Percentiles rank a stretch among this genome's conserved stretches.
phyloP scores from a whole-genome alignment of 2,113 vertebrate genomes.

The Bos javanicus region DNA sequence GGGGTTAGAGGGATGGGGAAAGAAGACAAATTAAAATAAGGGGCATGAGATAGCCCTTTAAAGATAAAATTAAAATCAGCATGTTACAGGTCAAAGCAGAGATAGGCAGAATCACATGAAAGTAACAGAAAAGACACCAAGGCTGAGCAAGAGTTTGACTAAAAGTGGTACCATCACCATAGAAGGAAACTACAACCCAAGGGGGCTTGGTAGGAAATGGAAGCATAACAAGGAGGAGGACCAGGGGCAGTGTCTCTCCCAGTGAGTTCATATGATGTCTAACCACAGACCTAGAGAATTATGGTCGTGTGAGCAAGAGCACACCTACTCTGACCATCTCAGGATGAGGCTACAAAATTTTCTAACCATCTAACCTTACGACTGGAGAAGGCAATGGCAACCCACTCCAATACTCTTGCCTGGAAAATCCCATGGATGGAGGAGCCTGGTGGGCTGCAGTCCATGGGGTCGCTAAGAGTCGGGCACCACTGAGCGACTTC shows the following conservation, averaged over 20 bases:
- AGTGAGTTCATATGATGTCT: neutral
- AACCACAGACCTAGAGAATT: neutral
- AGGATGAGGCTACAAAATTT: neutral
- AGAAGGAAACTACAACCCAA: neutral
- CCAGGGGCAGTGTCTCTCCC: neutral
- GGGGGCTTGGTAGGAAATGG: neutral
- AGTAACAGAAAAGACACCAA: neutral
- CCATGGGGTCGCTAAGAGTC: rapidly evolving
- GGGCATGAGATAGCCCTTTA: neutral
- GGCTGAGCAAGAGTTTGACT: neutral
- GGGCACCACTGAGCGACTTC: no score
- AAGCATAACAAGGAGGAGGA: neutral
- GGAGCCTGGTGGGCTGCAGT: no score
- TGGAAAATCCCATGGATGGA: no score
- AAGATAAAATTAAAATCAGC: neutral
- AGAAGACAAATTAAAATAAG: neutral
- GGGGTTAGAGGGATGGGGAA: neutral
- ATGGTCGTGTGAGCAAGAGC: neutral
- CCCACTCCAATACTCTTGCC: no score
- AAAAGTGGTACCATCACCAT: neutral
- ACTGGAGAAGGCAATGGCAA: no score
- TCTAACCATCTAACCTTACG: neutral
- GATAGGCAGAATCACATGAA: neutral
- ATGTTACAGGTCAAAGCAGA: neutral
- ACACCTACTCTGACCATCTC: neutral